Evolutionary conservation across 2,888 invertebrate genomes (phyloP), one percentile per base, ranked within the genome.

Genomic region (Teinopalpus imperialis): DNA sequence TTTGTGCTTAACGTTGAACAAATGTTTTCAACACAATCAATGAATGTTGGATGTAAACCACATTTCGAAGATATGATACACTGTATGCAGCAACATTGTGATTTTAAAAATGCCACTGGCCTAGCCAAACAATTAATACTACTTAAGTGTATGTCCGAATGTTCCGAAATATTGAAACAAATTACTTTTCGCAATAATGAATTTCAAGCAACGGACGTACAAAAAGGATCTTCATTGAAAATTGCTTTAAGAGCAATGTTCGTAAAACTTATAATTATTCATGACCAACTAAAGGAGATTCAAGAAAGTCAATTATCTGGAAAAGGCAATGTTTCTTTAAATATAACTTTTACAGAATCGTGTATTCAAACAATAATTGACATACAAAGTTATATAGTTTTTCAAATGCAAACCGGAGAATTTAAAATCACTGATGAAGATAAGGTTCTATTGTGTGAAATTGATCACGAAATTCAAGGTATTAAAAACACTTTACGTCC

Each of bases 121-220:
- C 63, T 65, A 10, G 77, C 78, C 1, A 80, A 79, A 56, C 64
- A 57, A 1, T 59, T 86, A 9, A 77, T 87, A 20, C 43, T 82
- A 39, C 46, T 82, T 0, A 80, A 83, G 64, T 81, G 77, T 59
- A 52, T 87, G 14, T 69, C 78, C 35, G 81, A 83, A 51, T 85
- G 82, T 56, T 66, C 65, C 2, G 65, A 70, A 43, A 60, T 81
- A 10, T 46, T 86, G 27, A 67, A 69, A 56, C 59, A 69, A 45
- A 57, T 54, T 13, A 34, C 66, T 34, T 6, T 30, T n/a, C 16
- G 8, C 41, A 59, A 12, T 51, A 57, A 41, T 50, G 57, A 59
- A 43, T 18, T 46, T 2, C 48, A 50, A 9, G 54, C 57, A 51
- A 41, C 54, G 10, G 54, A 26, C 1, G 2, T 18, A 5, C 9